Base-by-base conservation (phyloP, 2,888 invertebrate genomes). In the Cyrtodaria siliqua region DNA sequence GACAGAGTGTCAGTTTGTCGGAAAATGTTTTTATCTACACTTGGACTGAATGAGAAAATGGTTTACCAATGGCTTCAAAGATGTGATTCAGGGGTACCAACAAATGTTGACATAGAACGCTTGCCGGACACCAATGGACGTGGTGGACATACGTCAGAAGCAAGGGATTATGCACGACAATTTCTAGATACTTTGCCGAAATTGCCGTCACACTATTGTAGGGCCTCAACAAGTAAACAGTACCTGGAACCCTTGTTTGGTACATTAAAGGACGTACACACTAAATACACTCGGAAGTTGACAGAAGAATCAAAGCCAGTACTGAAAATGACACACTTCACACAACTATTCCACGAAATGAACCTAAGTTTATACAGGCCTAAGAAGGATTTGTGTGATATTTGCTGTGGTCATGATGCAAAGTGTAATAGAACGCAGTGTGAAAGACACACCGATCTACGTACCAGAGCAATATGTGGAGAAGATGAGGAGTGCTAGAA, bases 121-220 rank as follows among this genome's bases (percentile, higher is more conserved):
- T n/a, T n/a, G n/a, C n/a, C n/a, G n/a, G n/a, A n/a, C n/a, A n/a
- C n/a, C n/a, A n/a, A n/a, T n/a, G n/a, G n/a, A n/a, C n/a, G n/a
- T n/a, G n/a, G n/a, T n/a, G n/a, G n/a, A n/a, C n/a, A n/a, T n/a
- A n/a, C n/a, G n/a, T n/a, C 23, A 38, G 52, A 24, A 38, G 33
- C 20, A 27, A 47, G 26, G 14, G 29, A 61, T 2, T 29, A 4
- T 52, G 63, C 23, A 33, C 3, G 44, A 42, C 2, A n/a, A 2
- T 55, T 44, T 27, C 27, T 55, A 20, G 47, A 55, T 18, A 44
- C n/a, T 14, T 26, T 63, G 27, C 53, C 52, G 20, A 71, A 66
- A 55, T 14, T 74, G 27, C 70, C 70, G n/a, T 74, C 74, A 4
- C 74, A 74, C 50, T 74, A 74, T 38, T 74, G 71, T 47, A 42